Base-by-base conservation (phyloP, 2,888 invertebrate genomes). In the Cryptosula pallasiana region DNA sequence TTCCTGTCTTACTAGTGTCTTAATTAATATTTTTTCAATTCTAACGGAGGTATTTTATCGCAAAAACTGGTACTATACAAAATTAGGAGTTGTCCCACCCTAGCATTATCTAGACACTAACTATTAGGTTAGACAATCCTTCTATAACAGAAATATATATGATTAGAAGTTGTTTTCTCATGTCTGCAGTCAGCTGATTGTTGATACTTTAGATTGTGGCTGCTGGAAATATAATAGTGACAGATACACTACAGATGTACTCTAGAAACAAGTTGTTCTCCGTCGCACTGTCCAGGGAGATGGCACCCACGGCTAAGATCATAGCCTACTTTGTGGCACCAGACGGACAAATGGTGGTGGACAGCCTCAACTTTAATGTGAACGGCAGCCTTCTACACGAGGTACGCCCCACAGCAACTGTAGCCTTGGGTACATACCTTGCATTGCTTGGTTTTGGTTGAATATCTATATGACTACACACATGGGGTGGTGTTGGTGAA, bases 291-390 rank as follows among this genome's bases (percentile, higher is more conserved):
- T 84, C 86, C n/a, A 77, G 85, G 2, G 85, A 87, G 74, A 88
- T 88, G 88, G 92, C 95, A 13, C 95, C 95, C 0, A 91, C 91
- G 29, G 90, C 94, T 5, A 94, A 94, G 0, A 89, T 93, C 36
- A 89, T 95, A 23, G 92, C 92, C 71, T 96, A 94, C 89, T 90
- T 91, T 81, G 89, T 93, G 0, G 74, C 76, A 3, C 80, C 82
- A 58, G 90, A 91, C 77, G 94, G 92, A 0, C 91, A 91, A 78
- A 90, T 95, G 57, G 89, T 94, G 0, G 93, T 92, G 0, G 96
- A 96, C 86, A 92, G 93, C 73, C 87, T 96, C 74, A 94, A 94
- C 0, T 94, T 95, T 87, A 93, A 94, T 0, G 95, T 95, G 32
- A 93, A 95, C 85, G 95, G 94, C 73, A 92, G 95, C 78, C 93